Percentiles rank a stretch among this genome's conserved stretches.
Conservation (phyloP, 1,140 invertebrate species). For the Monochamus saltuarius region DNA sequence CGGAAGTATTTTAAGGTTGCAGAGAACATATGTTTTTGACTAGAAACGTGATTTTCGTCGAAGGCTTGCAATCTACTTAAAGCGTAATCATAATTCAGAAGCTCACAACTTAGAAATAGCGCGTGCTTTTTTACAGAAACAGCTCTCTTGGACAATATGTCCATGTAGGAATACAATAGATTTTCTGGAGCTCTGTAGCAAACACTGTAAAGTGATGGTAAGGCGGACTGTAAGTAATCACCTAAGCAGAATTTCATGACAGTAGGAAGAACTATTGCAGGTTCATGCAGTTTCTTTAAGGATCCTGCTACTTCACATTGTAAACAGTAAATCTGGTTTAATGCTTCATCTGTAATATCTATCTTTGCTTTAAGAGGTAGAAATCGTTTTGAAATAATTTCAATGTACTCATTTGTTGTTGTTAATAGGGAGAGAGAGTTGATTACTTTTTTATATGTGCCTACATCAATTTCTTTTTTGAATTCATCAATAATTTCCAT, state of each 20-base stretch:
- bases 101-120: constrained; percentile 19
- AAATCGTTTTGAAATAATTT: constrained; percentile 2
- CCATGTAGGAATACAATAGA: constrained; percentile 9
- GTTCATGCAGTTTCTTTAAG: constrained; percentile 2
- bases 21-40: constrained; percentile 22
- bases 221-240: constrained; percentile 19
- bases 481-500: too few species aligned
- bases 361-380: constrained; percentile 16
- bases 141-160: constrained; percentile 15
- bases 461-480: too few species aligned
- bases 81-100: constrained; percentile 2
- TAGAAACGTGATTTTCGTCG: constrained; percentile 12
- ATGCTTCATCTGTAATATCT: constrained; percentile 14
- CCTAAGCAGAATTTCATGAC: constrained; percentile 20
- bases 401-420: constrained; percentile 13
- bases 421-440: constrained; percentile 5
- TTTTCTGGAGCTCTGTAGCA: constrained; percentile 21
- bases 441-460: too few species aligned
- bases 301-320: constrained; percentile 18
- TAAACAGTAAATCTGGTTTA: constrained; percentile 15
- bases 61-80: neutral
- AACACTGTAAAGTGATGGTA: constrained; percentile 12
- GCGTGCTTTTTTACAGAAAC: constrained; percentile 24
- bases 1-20: constrained; percentile 24
- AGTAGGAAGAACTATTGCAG: constrained; percentile 4